These are phyloP conservation scores for Coelogynopora nodosa DNA, from an alignment of 2,888 invertebrate genomes.

Conservation along the genomic window DNA sequence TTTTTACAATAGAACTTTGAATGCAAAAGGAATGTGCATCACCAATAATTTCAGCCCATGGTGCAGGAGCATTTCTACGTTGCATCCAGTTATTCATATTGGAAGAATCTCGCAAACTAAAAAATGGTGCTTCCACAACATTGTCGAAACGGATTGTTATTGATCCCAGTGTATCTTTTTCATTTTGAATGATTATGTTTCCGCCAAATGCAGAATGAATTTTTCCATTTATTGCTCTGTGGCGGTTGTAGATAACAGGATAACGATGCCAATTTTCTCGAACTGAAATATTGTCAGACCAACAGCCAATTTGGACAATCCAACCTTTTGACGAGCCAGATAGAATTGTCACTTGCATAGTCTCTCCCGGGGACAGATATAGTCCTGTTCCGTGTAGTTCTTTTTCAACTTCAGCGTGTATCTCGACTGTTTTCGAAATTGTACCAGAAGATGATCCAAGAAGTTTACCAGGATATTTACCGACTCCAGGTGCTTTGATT, in stretches of 20 bases:
- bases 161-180: not conserved
- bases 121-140: not conserved
- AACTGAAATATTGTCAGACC: not conserved
- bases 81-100: not conserved
- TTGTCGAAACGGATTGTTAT: not conserved
- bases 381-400: not conserved
- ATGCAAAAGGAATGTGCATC: not conserved
- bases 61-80: not conserved
- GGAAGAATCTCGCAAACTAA: not conserved
- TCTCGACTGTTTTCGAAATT: not conserved
- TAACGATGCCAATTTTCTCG: not conserved
- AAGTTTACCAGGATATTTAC: not conserved
- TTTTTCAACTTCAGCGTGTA: not conserved
- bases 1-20: not conserved
- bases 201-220: not conserved
- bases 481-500: not conserved
- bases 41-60: not conserved
- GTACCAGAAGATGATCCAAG: too few species aligned
- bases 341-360: not conserved
- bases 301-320: not conserved
- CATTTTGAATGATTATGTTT: not conserved
- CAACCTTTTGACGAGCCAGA: not conserved
- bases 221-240: not conserved
- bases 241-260: not conserved
- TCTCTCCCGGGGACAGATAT: not conserved